A percentile compares a stretch with the other conserved stretches of the same genome.
These are phyloP conservation scores for Corythornis vintsioides DNA, from an alignment of 2,113 vertebrate genomes.

Conservation along the genomic window DNA sequence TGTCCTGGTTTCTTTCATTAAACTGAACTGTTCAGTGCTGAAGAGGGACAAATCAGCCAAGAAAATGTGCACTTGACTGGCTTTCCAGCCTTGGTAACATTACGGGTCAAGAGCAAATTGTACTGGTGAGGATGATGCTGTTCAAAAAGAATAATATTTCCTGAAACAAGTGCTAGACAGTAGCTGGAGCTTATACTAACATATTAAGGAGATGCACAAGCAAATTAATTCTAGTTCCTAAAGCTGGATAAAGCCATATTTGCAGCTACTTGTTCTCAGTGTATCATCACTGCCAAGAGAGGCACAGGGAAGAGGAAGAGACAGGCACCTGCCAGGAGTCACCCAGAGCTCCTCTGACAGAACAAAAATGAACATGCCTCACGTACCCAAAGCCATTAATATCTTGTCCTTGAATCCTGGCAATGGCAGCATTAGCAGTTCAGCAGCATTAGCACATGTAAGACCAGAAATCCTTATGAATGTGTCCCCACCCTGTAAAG, in stretches of 20 bases:
- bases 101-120: background rate
- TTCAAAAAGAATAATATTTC: background rate
- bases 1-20: background rate
- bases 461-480: background rate
- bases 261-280: rapidly evolving
- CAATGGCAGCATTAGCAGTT: background rate
- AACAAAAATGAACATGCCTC: background rate
- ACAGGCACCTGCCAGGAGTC: background rate
- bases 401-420: background rate
- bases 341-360: too few relatives aligned
- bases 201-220: background rate
- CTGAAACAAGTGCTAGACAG: background rate
- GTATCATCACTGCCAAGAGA: too few relatives aligned
- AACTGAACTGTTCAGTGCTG: background rate
- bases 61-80: background rate
- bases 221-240: background rate
- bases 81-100: background rate
- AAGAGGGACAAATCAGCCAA: background rate
- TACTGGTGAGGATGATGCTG: background rate
- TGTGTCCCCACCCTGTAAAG: rapidly evolving
- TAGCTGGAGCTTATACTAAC: background rate
- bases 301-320: background rate
- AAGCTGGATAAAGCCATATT: background rate
- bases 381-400: background rate
- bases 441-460: background rate